Evolutionary conservation across 1,140 invertebrate genomes (phyloP).

Genomic region (Sipha flava): DNA sequence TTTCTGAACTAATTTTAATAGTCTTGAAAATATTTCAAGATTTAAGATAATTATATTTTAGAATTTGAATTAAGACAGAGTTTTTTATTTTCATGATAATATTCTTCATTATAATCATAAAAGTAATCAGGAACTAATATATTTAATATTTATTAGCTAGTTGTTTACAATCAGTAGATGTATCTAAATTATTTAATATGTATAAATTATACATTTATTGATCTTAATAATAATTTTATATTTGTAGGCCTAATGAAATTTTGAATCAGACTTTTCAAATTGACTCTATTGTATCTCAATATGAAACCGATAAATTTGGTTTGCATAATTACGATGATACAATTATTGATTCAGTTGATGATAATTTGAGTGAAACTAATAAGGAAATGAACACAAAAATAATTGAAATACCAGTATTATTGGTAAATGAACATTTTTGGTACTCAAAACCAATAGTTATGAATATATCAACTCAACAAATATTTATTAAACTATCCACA

Average conservation of each 20-base stretch:
- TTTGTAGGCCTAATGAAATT: neutral
- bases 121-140: no score
- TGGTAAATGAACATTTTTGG: neutral
- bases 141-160: no score
- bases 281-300: neutral
- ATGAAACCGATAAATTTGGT: neutral
- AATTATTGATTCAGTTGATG: neutral
- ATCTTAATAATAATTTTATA: neutral
- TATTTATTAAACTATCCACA: neutral
- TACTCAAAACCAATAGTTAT: slow-evolving; percentile 12
- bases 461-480: slow-evolving; percentile 5
- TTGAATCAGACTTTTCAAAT: neutral
- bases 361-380: neutral
- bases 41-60: no score
- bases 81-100: no score
- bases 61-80: no score
- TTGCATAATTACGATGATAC: neutral
- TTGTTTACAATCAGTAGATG: no score
- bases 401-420: neutral
- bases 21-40: no score
- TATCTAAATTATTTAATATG: neutral
- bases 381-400: neutral
- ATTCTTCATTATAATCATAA: no score
- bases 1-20: no score
- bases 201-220: neutral